Percentiles rank a stretch among this genome's conserved stretches.
Conservation (phyloP, 2,797 vertebrate species). For the Catostomus latipinnis region DNA sequence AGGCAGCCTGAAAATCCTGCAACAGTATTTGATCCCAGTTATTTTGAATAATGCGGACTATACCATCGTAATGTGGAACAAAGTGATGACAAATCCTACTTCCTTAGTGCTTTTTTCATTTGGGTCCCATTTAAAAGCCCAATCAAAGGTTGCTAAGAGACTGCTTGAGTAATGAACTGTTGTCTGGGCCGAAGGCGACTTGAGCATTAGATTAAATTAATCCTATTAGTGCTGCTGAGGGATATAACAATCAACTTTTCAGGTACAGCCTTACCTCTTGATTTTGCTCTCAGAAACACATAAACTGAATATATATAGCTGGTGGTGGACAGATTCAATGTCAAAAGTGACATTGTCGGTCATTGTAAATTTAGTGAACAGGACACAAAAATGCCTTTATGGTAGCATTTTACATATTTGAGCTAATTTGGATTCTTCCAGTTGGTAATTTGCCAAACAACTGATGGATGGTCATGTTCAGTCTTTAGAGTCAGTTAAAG, state of each 20-base stretch:
- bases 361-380: slow-evolving; percentile 1
- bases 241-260: slow-evolving; percentile 56
- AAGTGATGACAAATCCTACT: neutral
- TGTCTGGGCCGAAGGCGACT: slow-evolving; percentile 53
- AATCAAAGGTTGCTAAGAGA: slow-evolving; percentile 60
- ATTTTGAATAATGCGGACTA: neutral
- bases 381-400: neutral
- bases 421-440: slow-evolving; percentile 20
- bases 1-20: no score
- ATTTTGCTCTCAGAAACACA: slow-evolving; percentile 8
- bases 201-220: slow-evolving; percentile 61
- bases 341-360: neutral
- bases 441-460: slow-evolving; percentile 23
- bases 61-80: neutral
- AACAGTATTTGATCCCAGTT: neutral
- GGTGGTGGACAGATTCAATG: slow-evolving; percentile 5
- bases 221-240: slow-evolving; percentile 58
- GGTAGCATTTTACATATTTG: neutral
- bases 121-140: slow-evolving; percentile 30
- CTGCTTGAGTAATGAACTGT: slow-evolving; percentile 58
- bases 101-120: slow-evolving; percentile 35
- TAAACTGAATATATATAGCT: slow-evolving; percentile 17
- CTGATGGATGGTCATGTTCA: slow-evolving; percentile 5
- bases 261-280: slow-evolving; percentile 28
- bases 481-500: slow-evolving; percentile 10